Evolutionary conservation across 2,797 vertebrate genomes (phyloP).

Genomic region (Bucorvus abyssinicus): DNA sequence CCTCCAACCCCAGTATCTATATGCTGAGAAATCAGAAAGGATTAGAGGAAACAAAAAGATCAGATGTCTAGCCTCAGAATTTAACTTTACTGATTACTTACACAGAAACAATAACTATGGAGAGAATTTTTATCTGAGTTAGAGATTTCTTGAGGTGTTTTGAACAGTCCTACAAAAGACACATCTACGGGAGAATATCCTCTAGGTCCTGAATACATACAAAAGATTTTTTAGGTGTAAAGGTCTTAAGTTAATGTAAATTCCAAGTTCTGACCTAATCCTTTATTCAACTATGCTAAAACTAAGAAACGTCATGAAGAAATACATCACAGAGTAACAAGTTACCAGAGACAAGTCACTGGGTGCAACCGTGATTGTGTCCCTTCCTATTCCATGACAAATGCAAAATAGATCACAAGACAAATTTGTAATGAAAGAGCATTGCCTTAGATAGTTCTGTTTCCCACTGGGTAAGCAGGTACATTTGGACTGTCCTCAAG

Average conservation of each 20-base stretch:
- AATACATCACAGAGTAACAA: background rate
- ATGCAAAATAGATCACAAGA: background rate
- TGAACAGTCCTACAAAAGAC: background rate
- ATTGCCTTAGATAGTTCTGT: background rate
- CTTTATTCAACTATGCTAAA: background rate
- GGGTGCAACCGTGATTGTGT: fast-evolving
- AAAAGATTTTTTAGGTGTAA: background rate
- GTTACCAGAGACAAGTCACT: background rate
- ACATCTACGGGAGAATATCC: background rate
- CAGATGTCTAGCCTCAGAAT: background rate
- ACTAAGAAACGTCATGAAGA: background rate
- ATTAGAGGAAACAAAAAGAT: background rate
- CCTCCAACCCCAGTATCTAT: background rate
- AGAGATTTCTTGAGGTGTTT: background rate
- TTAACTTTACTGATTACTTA: background rate
- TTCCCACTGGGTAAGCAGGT: background rate
- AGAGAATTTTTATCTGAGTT: background rate
- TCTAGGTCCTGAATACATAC: background rate
- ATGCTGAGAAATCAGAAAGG: background rate
- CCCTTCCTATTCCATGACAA: background rate
- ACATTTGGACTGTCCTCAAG: background rate
- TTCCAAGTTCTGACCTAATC: background rate
- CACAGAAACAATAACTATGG: background rate
- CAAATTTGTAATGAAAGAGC: background rate
- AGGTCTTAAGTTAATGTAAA: background rate